These are phyloP conservation scores for Anniella stebbinsi DNA, from an alignment of 2,797 vertebrate species.

Conservation along the genomic window DNA sequence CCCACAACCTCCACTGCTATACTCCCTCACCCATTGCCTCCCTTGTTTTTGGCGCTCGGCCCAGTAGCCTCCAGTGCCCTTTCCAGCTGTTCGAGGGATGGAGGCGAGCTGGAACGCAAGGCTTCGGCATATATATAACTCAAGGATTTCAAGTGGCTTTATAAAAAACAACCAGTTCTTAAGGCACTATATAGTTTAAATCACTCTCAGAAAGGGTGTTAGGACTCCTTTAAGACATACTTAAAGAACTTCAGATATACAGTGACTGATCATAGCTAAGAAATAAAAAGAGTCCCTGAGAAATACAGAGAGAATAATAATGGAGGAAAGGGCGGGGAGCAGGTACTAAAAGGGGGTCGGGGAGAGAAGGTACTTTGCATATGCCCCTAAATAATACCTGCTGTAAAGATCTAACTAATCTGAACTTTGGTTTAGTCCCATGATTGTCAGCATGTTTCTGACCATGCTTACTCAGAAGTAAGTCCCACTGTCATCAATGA, in stretches of 20 bases:
- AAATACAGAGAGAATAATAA: slow-evolving; percentile 15
- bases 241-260: slow-evolving; percentile 22
- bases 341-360: neutral
- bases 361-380: neutral
- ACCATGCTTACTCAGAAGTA: neutral
- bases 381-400: neutral
- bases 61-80: neutral
- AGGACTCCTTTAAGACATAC: neutral
- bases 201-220: neutral
- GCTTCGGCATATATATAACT: neutral
- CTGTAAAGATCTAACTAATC: neutral
- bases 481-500: neutral
- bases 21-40: neutral
- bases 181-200: neutral
- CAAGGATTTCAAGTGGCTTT: neutral
- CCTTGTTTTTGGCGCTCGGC: neutral
- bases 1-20: neutral
- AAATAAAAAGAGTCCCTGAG: neutral
- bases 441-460: neutral
- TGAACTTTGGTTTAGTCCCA: neutral
- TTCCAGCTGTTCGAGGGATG: neutral
- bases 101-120: neutral
- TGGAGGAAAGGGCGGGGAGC: neutral
- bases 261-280: neutral
- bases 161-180: neutral